phyloP scores from a whole-genome alignment of 2,797 vertebrate genomes.

The Ceryle rudis region DNA sequence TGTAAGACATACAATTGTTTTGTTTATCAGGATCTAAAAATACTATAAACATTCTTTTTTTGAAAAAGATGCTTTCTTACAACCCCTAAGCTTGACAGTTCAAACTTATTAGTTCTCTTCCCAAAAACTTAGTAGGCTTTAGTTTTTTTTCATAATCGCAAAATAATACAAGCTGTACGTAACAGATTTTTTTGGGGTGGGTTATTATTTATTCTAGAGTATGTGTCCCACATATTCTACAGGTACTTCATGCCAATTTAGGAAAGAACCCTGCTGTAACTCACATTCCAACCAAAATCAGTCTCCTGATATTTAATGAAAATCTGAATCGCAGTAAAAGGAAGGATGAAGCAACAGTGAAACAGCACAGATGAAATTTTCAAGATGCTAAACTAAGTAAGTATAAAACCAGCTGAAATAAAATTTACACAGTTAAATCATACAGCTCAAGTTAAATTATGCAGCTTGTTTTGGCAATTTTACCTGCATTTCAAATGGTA shows the following conservation, averaged over 20 bases:
- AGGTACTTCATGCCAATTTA: not conserved
- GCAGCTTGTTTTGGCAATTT: not conserved
- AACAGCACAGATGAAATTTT: not conserved
- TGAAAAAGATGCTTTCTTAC: not conserved
- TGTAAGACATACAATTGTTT: not conserved
- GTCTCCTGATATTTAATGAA: not conserved
- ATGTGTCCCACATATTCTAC: not conserved
- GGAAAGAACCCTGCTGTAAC: not conserved
- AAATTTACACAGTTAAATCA: not conserved
- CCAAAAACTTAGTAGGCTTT: not conserved
- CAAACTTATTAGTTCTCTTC: not conserved
- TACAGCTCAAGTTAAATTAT: not conserved
- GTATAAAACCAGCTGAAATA: not conserved
- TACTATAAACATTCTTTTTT: not conserved
- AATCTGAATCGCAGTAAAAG: not conserved
- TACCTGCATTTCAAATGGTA: not conserved
- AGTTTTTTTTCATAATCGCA: not conserved
- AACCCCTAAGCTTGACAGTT: not conserved
- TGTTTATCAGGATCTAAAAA: not conserved
- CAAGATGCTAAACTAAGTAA: not conserved
- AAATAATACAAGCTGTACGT: not conserved
- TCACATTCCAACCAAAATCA: not conserved
- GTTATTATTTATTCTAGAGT: not conserved
- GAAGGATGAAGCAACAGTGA: not conserved
- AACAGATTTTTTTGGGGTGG: rapidly evolving